Evolutionary conservation across 2,797 vertebrate genomes (phyloP).

Genomic region (Catostomus latipinnis): DNA sequence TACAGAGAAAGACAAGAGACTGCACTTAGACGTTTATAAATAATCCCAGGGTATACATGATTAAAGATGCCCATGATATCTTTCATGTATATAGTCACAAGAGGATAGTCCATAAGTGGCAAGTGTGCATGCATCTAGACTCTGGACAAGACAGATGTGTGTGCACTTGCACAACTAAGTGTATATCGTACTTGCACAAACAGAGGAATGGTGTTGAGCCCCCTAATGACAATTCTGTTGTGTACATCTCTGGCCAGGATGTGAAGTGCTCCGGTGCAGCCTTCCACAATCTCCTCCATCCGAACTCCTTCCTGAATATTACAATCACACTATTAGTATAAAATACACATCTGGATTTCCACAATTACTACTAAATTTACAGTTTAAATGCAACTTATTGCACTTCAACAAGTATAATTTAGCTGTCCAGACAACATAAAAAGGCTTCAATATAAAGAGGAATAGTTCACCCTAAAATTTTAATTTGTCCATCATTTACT

Average conservation of each 20-base stretch:
- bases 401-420: no score
- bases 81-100: neutral
- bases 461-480: no score
- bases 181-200: conserved; percentile 89
- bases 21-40: neutral
- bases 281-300: conserved; percentile 99
- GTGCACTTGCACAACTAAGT: neutral
- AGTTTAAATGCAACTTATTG: no score
- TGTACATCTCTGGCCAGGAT: conserved; percentile 97
- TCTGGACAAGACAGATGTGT: neutral
- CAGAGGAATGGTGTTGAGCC: conserved; percentile 97
- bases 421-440: no score
- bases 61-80: neutral
- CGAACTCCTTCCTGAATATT: conserved; percentile 90
- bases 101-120: no score
- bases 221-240: conserved; percentile 96
- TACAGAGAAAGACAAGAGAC: conserved; percentile 57
- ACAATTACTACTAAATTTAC: no score
- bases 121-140: neutral
- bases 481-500: no score
- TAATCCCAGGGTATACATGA: neutral
- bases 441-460: no score
- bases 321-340: neutral
- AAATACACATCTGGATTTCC: neutral
- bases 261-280: conserved; percentile 97